Evolutionary conservation across 2,888 invertebrate genomes (phyloP), one percentile per base, ranked within the genome.

Genomic region (Athalia circularis): DNA sequence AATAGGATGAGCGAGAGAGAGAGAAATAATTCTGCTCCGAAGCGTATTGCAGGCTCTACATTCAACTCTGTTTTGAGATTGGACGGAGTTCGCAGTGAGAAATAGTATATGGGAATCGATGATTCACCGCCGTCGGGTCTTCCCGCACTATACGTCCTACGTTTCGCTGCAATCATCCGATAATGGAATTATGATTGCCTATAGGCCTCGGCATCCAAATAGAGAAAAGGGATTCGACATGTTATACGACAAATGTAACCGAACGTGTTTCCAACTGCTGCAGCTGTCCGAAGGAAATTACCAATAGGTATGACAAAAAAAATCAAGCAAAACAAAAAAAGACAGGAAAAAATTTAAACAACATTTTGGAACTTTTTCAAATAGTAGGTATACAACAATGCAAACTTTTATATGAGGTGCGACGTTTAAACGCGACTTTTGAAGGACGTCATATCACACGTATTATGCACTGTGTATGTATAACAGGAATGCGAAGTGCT

Each of bases 161-260:
- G 48, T 13, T 7, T 48, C 13, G 3, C 54, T 29, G 72, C 72
- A 72, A 72, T 72, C 72, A 57, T 59, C 5, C 13, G 13, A 59
- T 72, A 72, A 72, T 72, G 59, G 59, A 59, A 72, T 72, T 72
- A 72, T 47, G 72, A 72, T 72, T 72, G 59, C 3, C n/a, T 43
- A 29, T 3, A 9, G 13, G 47, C 47, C 11, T 43, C 54, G 29
- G 9, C 8, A 68, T 54, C n/a, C 52, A 1, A 68, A 29, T 0
- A 29, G 29, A 29, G 29, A 29, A 29, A 29, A 29, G 29, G 29
- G 29, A 29, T 29, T 29, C 29, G 29, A 29, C 29, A 29, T 29
- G 29, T 29, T 29, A 29, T 29, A 2, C 29, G 29, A 29, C 29
- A 29, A 29, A 29, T 29, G 29, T 29, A 29, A 29, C 29, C 29